Base-by-base conservation (phyloP, 2,797 vertebrate species). In the Rhincodon typus region DNA sequence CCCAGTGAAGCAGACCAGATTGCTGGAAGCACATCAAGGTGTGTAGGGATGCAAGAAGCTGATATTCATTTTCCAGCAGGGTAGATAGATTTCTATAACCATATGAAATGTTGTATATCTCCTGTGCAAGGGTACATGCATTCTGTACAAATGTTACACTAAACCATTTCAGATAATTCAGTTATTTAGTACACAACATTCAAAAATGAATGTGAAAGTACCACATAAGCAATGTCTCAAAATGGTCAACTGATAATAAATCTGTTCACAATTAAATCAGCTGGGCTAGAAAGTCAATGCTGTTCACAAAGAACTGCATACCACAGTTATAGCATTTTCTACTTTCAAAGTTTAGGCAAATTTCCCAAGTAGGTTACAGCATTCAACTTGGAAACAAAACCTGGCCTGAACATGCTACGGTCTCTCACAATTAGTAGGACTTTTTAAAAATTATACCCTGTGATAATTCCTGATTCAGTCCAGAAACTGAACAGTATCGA, bases 111-210 rank as follows among this genome's bases (percentile, higher is more conserved):
- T 50, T 95, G 13, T 95, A 95, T 30, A 95, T 74, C 70, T 77
- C 46, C 70, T 95, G 94, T 95, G 74, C 94, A 77, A 74, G 70
- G 70, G 42, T 74, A 70, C 94, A 95, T 95, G 94, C 70, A 72
- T 95, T 95, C 70, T 95, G 70, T 95, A 95, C 94, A 95, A 94
- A 77, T 77, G 94, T 95, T 95, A 95, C 50, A 77, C 46, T 53
- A 53, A 67, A 94, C 42, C 90, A 93, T 93, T 93, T 91, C 66
- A 42, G 70, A 70, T 67, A 94, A 70, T 94, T 94, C 93, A 95
- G 25, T 57, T n/a, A 77, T 50, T 70, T 46, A 95, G 70, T 42
- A 94, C 91, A 10, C 27, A 77, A 77, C 94, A 95, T 95, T 95
- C 94, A 95, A 95, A 72, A 95, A 77, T 77, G 70, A 77, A 95